phyloP scores from a whole-genome alignment of 1,140 invertebrate genomes.

The Glossosoma conforme region DNA sequence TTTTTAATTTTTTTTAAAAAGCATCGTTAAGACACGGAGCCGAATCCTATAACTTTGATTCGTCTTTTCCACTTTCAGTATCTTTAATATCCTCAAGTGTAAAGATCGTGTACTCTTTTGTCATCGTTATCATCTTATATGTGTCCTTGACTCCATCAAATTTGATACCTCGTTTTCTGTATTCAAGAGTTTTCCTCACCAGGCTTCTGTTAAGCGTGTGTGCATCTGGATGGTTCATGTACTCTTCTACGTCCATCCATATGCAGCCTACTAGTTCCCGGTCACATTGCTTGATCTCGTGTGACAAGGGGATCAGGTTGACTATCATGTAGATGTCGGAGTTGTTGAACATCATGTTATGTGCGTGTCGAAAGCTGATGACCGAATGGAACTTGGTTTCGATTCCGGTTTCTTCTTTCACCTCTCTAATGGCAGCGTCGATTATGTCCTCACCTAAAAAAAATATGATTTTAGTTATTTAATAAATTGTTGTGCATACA shows the following conservation, averaged over 20 bases:
- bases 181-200: slow-evolving; percentile 60
- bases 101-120: slow-evolving; percentile 27
- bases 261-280: slow-evolving; percentile 69
- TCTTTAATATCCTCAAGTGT: slow-evolving; percentile 13
- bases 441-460: slow-evolving; percentile 72
- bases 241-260: slow-evolving; percentile 83
- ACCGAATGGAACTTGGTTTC: slow-evolving; percentile 68
- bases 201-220: slow-evolving; percentile 68
- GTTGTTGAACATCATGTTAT: slow-evolving; percentile 66
- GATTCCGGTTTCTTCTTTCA: slow-evolving; percentile 86
- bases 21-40: no score
- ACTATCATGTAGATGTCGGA: slow-evolving; percentile 82
- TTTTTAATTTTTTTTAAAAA: no score
- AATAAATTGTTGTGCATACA: no score
- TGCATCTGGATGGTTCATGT: slow-evolving; percentile 64
- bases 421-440: slow-evolving; percentile 76
- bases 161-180: slow-evolving; percentile 54
- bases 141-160: slow-evolving; percentile 50
- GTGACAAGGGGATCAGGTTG: slow-evolving; percentile 61
- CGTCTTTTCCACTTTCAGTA: no score
- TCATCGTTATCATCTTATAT: slow-evolving; percentile 24
- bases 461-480: no score
- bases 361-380: slow-evolving; percentile 71
- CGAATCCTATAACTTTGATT: no score
- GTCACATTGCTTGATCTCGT: slow-evolving; percentile 61